Base-by-base conservation (phyloP, 1,140 invertebrate genomes). In the Charaxes varanes region DNA sequence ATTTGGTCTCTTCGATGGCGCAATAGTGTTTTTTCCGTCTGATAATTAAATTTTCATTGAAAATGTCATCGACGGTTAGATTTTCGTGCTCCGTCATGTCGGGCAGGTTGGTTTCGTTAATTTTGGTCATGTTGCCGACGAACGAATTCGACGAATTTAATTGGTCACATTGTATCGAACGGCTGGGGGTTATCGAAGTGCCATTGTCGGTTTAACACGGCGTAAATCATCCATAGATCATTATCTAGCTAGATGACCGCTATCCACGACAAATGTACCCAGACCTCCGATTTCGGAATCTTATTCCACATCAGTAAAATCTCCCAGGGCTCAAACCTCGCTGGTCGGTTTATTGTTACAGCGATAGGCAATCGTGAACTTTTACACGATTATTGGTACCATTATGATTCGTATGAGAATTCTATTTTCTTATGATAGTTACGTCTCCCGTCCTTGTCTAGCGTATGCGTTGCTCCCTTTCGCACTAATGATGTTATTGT, bases 401-500 rank as follows among this genome's bases (percentile, higher is more conserved):
- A 80, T 82, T 80, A 82, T 68, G 51, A 64, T 79, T 73, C 62
- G 74, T 82, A 82, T 80, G 73, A 82, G 78, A 80, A 80, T 74
- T 79, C 76, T 80, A 82, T 80, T 80, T 76, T 77, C 69, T 78
- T 65, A 67, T 58, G 66, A 60, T 71, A 66, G 63, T 62, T 47
- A 33, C 49, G 33, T 51, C 23, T 63, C n/a, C n/a, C n/a, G 47
- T 59, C 61, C 22, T 56, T 62, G 21, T 62, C 51, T 38, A 42
- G 19, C 36, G 7, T 35, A 21, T 43, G 19, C 14, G 11, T 44
- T 22, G 40, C 38, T 76, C 65, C 41, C 58, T 17, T 34, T 77
- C 48, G 53, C 31, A 41, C 58, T 65, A 69, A 71, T 76, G 53
- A 76, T 76, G 60, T 67, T 78, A 74, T 79, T 82, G 74, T 82